These are phyloP conservation scores for Misgurnus mizolepis DNA, from an alignment of 2,113 vertebrate genomes.

Conservation along the genomic window DNA sequence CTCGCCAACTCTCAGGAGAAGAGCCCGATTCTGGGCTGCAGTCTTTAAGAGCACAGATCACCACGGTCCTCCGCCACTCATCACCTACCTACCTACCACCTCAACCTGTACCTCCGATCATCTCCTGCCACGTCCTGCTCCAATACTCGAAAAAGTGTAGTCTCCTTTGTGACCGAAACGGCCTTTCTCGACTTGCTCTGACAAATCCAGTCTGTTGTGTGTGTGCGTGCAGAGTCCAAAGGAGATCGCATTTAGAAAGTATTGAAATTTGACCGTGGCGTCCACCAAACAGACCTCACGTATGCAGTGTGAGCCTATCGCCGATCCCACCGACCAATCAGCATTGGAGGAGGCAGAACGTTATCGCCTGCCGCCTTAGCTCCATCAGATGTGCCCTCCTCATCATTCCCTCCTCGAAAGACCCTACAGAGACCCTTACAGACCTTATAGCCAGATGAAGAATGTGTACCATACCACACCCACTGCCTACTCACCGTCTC, in stretches of 20 bases:
- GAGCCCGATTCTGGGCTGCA: constrained; percentile 71
- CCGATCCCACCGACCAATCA: constrained; percentile 29
- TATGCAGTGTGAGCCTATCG: constrained; percentile 32
- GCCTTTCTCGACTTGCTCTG: neutral
- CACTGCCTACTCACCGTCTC: constrained; percentile 39
- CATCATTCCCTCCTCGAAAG: constrained; percentile 19
- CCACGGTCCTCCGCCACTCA: constrained; percentile 21
- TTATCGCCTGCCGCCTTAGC: neutral
- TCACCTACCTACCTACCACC: constrained; percentile 12
- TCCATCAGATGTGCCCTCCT: constrained; percentile 26
- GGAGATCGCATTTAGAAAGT: constrained; percentile 4
- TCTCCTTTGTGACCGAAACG: neutral
- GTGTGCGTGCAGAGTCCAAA: neutral
- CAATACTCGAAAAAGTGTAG: neutral
- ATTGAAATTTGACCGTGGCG: neutral
- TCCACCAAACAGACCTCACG: constrained; percentile 10
- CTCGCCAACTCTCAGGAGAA: constrained; percentile 76
- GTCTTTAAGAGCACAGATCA: constrained; percentile 74
- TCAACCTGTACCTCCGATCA: constrained; percentile 31
- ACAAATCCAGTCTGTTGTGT: constrained; percentile 2
- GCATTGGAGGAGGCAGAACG: constrained; percentile 8
- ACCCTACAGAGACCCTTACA: constrained; percentile 32
- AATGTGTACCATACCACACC: constrained; percentile 44
- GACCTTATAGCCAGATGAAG: constrained; percentile 40
- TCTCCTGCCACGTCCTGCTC: constrained; percentile 38